A percentile compares a stretch with the other conserved stretches of the same genome.
Evolutionary conservation across 1,140 invertebrate genomes (phyloP).

Genomic region (Drosophila paulistorum): DNA sequence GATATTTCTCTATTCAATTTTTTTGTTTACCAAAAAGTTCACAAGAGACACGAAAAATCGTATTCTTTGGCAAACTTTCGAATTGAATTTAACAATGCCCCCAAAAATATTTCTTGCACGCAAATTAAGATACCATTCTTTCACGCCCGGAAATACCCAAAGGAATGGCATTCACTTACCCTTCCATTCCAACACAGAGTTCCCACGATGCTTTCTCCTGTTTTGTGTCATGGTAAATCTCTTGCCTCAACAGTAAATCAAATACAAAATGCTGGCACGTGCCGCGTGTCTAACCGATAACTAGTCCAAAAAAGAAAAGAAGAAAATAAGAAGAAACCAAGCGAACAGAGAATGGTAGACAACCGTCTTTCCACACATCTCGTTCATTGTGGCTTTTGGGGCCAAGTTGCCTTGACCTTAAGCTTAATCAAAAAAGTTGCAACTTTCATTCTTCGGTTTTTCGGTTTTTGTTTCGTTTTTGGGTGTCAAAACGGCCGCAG

Average conservation of each 20-base stretch:
- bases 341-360: neutral
- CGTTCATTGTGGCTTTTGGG: neutral
- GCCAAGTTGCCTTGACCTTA: slow-evolving; percentile 28
- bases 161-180: slow-evolving; percentile 17
- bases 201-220: slow-evolving; percentile 1
- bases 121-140: slow-evolving; percentile 39
- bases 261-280: slow-evolving; percentile 75
- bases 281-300: slow-evolving; percentile 39
- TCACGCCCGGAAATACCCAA: slow-evolving; percentile 9
- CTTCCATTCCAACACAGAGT: neutral
- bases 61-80: neutral
- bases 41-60: no score
- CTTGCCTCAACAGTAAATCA: slow-evolving; percentile 66
- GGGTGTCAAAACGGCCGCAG: slow-evolving; percentile 46
- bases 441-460: slow-evolving; percentile 25
- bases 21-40: no score
- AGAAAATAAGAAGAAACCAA: neutral
- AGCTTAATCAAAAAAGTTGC: slow-evolving; percentile 50
- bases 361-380: slow-evolving; percentile 3
- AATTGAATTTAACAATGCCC: slow-evolving; percentile 6
- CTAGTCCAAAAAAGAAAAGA: slow-evolving; percentile 19
- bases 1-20: no score
- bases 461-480: slow-evolving; percentile 22
- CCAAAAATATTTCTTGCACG: neutral
- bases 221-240: slow-evolving; percentile 37